These are phyloP conservation scores for Eudasyphora cyanicolor DNA, from an alignment of 2,888 invertebrate species.

Conservation along the genomic window DNA sequence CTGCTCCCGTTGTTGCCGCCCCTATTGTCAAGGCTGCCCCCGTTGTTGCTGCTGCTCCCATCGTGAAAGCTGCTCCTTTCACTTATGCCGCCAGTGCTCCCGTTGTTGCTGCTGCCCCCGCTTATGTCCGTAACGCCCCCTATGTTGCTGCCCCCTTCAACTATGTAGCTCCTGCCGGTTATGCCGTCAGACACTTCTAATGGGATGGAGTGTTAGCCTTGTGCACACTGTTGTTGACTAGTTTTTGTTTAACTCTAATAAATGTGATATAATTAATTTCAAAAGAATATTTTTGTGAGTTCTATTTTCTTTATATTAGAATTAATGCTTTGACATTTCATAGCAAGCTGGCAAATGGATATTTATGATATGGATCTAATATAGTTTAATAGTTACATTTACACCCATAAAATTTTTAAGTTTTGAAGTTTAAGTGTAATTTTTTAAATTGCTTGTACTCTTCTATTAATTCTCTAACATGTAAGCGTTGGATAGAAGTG, in stretches of 20 bases:
- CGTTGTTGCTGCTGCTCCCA: constrained; percentile 57
- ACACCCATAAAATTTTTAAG: too few species aligned
- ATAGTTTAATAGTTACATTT: too few species aligned
- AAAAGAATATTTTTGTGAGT: too few species aligned
- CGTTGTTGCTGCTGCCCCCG: constrained; percentile 45
- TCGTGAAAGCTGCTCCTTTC: constrained; percentile 60
- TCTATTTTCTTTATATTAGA: too few species aligned
- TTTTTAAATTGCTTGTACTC: too few species aligned
- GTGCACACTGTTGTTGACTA: not conserved
- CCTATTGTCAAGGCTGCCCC: constrained; percentile 63
- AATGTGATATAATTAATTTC: constrained; percentile 71
- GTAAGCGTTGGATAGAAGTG: too few species aligned
- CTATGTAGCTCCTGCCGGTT: constrained; percentile 70
- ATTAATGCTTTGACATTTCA: too few species aligned
- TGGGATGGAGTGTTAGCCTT: not conserved
- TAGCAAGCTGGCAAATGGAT: too few species aligned
- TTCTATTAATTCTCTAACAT: not conserved
- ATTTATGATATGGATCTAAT: too few species aligned
- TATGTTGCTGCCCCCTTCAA: constrained; percentile 61
- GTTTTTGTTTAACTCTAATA: constrained; percentile 60
- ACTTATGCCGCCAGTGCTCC: constrained; percentile 56
- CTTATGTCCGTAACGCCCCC: constrained; percentile 25
- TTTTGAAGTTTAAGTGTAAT: too few species aligned
- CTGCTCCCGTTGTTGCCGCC: constrained; percentile 68
- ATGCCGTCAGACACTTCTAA: constrained; percentile 71